phyloP scores from a whole-genome alignment of 1,140 invertebrate genomes.

The Oscheius sp. region DNA sequence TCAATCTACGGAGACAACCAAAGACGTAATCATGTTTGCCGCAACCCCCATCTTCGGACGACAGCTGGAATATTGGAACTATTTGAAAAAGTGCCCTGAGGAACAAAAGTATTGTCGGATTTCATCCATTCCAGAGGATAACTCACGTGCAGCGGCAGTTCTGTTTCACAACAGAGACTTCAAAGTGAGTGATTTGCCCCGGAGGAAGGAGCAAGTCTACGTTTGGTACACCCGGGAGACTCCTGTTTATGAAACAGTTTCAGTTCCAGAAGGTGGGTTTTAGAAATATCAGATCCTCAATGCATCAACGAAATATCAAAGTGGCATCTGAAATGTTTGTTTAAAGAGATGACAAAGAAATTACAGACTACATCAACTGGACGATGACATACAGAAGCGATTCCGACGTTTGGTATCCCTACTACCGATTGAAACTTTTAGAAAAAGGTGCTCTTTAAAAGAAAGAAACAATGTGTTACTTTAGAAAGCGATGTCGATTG shows the following conservation, averaged over 20 bases:
- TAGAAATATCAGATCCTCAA: background rate
- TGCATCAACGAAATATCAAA: background rate
- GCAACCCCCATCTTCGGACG: no score
- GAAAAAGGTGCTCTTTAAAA: background rate
- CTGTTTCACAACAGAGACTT: background rate
- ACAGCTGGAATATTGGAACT: no score
- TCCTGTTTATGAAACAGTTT: background rate
- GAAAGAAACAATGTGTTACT: background rate
- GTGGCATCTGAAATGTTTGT: background rate
- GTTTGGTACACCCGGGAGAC: background rate
- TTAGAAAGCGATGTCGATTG: background rate
- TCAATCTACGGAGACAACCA: no score
- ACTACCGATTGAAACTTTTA: background rate
- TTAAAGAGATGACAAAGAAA: background rate
- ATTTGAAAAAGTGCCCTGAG: no score
- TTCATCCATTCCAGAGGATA: no score
- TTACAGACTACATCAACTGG: conserved; percentile 29
- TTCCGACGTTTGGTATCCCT: conserved; percentile 27
- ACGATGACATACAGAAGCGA: conserved; percentile 28
- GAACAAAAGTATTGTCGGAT: no score
- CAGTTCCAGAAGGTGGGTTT: background rate
- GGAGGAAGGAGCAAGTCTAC: background rate
- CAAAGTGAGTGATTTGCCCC: background rate
- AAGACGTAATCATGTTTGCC: no score
- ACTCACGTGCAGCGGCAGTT: no score